Conservation (phyloP, 2,797 vertebrate genomes). For the Takifugu ocellatus region DNA sequence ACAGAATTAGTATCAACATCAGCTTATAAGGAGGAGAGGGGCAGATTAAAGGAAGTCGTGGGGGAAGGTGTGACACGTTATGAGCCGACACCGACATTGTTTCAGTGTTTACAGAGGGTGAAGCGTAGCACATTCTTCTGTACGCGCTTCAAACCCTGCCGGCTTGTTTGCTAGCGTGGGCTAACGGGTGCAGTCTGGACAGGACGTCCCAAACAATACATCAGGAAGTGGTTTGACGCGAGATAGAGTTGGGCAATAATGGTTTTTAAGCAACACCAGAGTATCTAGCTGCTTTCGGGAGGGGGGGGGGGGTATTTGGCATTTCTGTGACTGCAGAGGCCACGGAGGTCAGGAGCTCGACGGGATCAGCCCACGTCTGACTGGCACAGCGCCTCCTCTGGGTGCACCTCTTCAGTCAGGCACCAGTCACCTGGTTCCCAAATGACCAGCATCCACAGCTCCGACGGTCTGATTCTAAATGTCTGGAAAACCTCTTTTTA, state of each 20-base stretch:
- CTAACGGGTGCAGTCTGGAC: conserved; percentile 29
- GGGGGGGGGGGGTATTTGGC: no score
- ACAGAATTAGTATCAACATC: conserved; percentile 68
- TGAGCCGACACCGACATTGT: conserved; percentile 40
- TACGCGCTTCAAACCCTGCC: background rate
- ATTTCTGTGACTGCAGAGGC: no score
- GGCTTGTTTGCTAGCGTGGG: conserved; percentile 12
- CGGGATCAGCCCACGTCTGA: no score
- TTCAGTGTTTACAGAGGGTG: conserved; percentile 53
- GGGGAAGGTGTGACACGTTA: conserved; percentile 38
- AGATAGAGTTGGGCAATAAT: no score
- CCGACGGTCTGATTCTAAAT: background rate
- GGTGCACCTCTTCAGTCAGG: no score
- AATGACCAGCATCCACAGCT: no score
- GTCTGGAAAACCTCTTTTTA: no score
- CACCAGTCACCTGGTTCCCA: no score
- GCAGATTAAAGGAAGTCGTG: conserved; percentile 34
- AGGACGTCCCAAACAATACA: conserved; percentile 58
- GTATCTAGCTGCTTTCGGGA: no score
- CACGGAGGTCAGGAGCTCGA: no score
- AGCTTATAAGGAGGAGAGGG: conserved; percentile 77
- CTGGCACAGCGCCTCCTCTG: no score
- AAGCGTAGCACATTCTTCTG: conserved; percentile 43
- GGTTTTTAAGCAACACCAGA: no score
- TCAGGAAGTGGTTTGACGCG: conserved; percentile 34